phyloP scores from a whole-genome alignment of 2,113 vertebrate species.

The Thinocorus orbignyianus region DNA sequence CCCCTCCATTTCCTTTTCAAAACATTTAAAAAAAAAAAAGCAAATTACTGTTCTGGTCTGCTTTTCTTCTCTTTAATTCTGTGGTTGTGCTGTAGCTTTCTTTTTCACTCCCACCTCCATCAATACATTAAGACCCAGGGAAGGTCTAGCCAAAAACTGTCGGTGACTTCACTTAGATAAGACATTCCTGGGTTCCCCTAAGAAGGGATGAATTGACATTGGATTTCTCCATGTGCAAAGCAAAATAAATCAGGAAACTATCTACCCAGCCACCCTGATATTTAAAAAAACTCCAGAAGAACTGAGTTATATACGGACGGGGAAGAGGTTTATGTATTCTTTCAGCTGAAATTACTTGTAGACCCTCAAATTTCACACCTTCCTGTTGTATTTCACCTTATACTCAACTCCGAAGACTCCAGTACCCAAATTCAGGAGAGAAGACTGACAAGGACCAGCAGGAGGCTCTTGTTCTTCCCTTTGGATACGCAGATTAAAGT shows the following conservation, averaged over 20 bases:
- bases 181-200: background rate
- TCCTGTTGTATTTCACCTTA: background rate
- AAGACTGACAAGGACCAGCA: accelerated
- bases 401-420: background rate
- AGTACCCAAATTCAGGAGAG: background rate
- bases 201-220: slow-evolving; percentile 42
- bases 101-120: background rate
- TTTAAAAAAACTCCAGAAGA: background rate
- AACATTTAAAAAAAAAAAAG: background rate
- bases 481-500: background rate
- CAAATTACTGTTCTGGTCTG: background rate
- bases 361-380: background rate
- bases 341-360: background rate
- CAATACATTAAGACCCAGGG: background rate
- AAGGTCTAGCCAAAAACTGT: background rate
- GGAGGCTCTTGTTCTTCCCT: background rate
- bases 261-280: background rate
- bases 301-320: background rate
- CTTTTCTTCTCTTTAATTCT: background rate
- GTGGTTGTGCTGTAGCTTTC: background rate
- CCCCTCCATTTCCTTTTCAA: background rate
- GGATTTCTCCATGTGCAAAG: background rate
- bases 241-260: slow-evolving; percentile 24
- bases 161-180: background rate
- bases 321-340: background rate